Base-by-base conservation (phyloP, 2,113 vertebrate genomes). In the Tiliqua scincoides region DNA sequence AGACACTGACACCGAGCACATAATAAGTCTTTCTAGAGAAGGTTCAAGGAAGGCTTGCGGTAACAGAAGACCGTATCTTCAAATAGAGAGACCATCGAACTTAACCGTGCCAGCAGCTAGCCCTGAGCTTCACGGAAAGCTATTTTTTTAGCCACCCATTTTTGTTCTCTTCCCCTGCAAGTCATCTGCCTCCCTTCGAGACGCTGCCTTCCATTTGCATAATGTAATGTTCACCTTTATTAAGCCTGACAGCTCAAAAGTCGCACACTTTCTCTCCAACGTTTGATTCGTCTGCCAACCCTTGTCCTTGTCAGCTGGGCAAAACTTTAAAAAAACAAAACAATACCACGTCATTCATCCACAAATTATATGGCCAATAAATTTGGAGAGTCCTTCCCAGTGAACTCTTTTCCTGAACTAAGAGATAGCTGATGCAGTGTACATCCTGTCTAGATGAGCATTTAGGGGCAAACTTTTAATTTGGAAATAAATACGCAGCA, bases 211-310 rank as follows among this genome's bases (percentile, higher is more conserved):
- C 62, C 3, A 73, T 62, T 43, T 87, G 73, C 7, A 2, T 81
- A 27, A 85, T 59, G n/a, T 48, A 48, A 59, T 63, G 12, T 23
- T 62, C 76, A 71, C 54, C 73, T 0, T 61, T 48, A 74, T 20
- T 75, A 70, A 54, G 25, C 67, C 52, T 70, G 72, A n/a, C 80
- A 85, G 35, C 20, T 84, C 30, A 85, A 57, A 90, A 90, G 82
- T 35, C 7, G 87, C 76, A 81, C 71, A 71, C 11, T 0, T 0
- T n/a, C 2, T 59, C 85, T 89, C 57, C n/a, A 40, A 67, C 20
- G 75, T 81, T 54, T 2, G 57, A 43, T 89, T 92, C 75, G 83
- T 91, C 40, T 12, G 3, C 2, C 77, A 48, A 8, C 43, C 43
- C 43, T 48, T 48, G 43, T 48, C 8, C 43, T 48, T 48, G 43